These are phyloP conservation scores for Disparrhopalites patrizii DNA, from an alignment of 2,888 invertebrate species.

Conservation along the genomic window DNA sequence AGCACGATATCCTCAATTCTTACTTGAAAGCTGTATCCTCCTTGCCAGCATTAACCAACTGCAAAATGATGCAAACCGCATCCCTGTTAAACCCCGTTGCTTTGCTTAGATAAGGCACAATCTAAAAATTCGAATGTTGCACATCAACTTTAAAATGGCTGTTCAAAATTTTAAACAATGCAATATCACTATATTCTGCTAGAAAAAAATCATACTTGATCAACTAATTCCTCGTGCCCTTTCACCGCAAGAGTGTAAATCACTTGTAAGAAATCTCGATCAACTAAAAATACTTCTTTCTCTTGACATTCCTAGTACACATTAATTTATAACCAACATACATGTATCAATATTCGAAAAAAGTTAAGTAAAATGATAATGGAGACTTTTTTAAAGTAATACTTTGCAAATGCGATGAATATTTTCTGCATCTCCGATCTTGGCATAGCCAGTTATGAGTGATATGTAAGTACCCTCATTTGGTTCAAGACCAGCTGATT, in stretches of 20 bases:
- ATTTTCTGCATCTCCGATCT: slow-evolving; percentile 57
- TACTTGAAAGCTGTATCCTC: slow-evolving; percentile 59
- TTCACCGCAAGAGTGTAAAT: slow-evolving; percentile 64
- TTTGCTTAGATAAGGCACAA: slow-evolving; percentile 62
- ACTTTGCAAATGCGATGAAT: slow-evolving; percentile 40
- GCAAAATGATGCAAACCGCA: slow-evolving; percentile 65
- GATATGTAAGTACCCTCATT: slow-evolving; percentile 72
- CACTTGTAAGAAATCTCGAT: slow-evolving; percentile 70
- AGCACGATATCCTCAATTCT: neutral
- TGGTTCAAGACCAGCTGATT: slow-evolving; percentile 69
- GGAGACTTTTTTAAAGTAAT: no score
- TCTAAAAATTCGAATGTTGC: no score
- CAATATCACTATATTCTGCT: no score
- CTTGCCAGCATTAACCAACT: slow-evolving; percentile 66
- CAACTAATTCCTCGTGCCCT: slow-evolving; percentile 63
- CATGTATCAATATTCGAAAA: neutral
- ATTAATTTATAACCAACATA: neutral
- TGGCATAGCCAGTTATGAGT: slow-evolving; percentile 68
- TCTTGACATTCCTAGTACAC: slow-evolving; percentile 57
- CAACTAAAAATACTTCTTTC: slow-evolving; percentile 64
- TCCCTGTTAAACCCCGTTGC: slow-evolving; percentile 71
- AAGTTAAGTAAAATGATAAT: neutral
- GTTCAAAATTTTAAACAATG: no score
- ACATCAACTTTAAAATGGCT: no score
- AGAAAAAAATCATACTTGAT: slow-evolving; percentile 53